Evolutionary conservation across 2,888 invertebrate genomes (phyloP), one percentile per base, ranked within the genome.

Genomic region (Zhuqinia jingwanae): DNA sequence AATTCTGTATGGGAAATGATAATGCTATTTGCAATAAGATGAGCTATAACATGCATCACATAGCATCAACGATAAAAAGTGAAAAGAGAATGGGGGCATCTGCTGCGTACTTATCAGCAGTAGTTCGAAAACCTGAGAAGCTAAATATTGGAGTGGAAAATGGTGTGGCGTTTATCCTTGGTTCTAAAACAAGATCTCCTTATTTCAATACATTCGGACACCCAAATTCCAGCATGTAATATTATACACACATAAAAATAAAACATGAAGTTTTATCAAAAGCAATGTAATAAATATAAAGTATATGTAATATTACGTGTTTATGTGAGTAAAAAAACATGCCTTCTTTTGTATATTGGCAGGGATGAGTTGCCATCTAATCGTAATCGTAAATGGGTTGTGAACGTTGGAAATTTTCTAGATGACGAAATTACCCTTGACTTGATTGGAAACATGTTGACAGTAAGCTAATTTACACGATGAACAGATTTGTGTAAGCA

Each of bases 361-460:
- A 58, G 22, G 11, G 58, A 22, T 8, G 25, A n/a, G n/a, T n/a
- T n/a, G n/a, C n/a, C 58, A 10, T 27, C 78, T n/a, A n/a, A n/a
- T n/a, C n/a, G n/a, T 2, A 53, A 53, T 20, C 36, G 58, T n/a
- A 78, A 65, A 60, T 85, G 85, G 85, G 53, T 70, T 0, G 30
- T 85, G 0, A 70, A 79, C 42, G 22, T 85, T 15, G 77, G 73
- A 17, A 77, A 58, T 27, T 85, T 78, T 58, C 58, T 58, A n/a
- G 85, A 85, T 17, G 20, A 53, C 20, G 85, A 85, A 25, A 78
- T 85, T 50, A 47, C 79, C n/a, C 70, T 85, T 6, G 22, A 17
- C 2, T 15, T 73, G 30, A 25, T 36, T 13, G 85, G 63, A 3
- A 50, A 75, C 63, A 83, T 27, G 6, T 36, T 83, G 22, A 83